Base-by-base conservation (phyloP, 1,140 invertebrate species). In the Zaprionus africanus region DNA sequence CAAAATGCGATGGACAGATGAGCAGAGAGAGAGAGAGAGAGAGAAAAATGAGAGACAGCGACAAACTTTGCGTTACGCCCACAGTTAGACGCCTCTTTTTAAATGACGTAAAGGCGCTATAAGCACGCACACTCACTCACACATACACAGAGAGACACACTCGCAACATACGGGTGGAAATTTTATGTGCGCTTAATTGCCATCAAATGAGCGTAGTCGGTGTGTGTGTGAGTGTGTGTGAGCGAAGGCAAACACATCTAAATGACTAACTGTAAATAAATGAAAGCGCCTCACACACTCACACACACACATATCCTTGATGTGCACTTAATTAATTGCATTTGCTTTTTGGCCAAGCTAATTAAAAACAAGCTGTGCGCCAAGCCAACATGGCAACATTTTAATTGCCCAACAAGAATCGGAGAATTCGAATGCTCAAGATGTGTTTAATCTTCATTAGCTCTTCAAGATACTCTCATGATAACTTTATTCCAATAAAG, bases 241-340 rank as follows among this genome's bases (percentile, higher is more conserved):
- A 65, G 62, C 26, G 22, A 34, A 68, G 31, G 66, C 70, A 81
- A 81, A 78, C 82, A 85, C 71, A 79, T 75, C 36, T 71, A 83
- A 80, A 87, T 81, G 85, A 81, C 85, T 79, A 76, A 90, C 84
- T 66, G 78, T 78, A 88, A 88, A 84, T 81, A 90, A 81, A 84
- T 79, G 78, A 71, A 76, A 78, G 73, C 77, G 19, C 59, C 51
- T n/a, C 54, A 59, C 60, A 68, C 31, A 22, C 22, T 22, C 22
- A 31, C 28, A 43, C 56, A 41, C 2, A 43, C 4, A 66, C 24
- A 17, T 56, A 38, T 67, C 68, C 58, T 68, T 56, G 63, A 43
- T 65, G 77, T 49, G 62, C 81, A 78, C 67, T 75, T 88, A 84
- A 90, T 90, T 90, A 90, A 88, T 84, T 84, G 74, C 79, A 76